phyloP scores from a whole-genome alignment of 1,140 invertebrate genomes.

The Anadara kagoshimensis region DNA sequence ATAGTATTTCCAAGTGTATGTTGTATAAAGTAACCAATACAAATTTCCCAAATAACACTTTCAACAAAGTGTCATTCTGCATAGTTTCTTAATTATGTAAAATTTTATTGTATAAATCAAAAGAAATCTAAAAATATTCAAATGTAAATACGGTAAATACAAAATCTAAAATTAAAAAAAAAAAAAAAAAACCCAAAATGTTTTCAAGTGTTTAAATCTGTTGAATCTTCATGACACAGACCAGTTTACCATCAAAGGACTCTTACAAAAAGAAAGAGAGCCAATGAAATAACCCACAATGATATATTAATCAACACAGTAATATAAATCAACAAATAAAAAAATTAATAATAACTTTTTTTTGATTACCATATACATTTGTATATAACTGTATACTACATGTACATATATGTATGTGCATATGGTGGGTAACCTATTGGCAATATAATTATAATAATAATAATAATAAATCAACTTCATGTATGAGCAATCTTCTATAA shows the following conservation, averaged over 20 bases:
- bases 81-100: neutral
- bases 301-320: conserved; percentile 29
- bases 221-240: conserved; percentile 10
- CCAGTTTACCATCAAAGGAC: too few relatives aligned
- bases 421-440: conserved; percentile 41
- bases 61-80: too few relatives aligned
- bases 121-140: neutral
- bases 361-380: conserved; percentile 44
- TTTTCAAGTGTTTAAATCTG: conserved; percentile 3
- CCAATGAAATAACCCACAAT: conserved; percentile 10
- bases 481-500: conserved; percentile 33
- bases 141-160: neutral
- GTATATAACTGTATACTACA: conserved; percentile 20
- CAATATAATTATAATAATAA: conserved; percentile 5
- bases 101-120: conserved; percentile 7
- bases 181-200: too few relatives aligned
- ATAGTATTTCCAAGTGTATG: too few relatives aligned
- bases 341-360: conserved; percentile 35
- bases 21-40: too few relatives aligned
- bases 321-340: conserved; percentile 31
- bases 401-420: conserved; percentile 39
- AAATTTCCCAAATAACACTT: too few relatives aligned
- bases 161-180: neutral
- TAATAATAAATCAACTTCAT: conserved; percentile 15
- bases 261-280: conserved; percentile 1